These are phyloP conservation scores for Bombyx mori DNA, from an alignment of 1,140 invertebrate genomes.

Conservation along the genomic window ASM3026992v2 NC_085116.1:6487001-6487500, in stretches of 20 bases:
- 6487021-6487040: not conserved
- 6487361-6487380: constrained; percentile 43
- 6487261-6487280: too few species aligned
- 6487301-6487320: constrained; percentile 4
- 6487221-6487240: too few species aligned
- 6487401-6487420: constrained; percentile 55
- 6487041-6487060: constrained; percentile 14
- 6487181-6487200: too few species aligned
- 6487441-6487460: constrained; percentile 64
- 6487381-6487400: constrained; percentile 46
- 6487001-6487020: too few species aligned
- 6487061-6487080: constrained; percentile 5
- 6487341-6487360: constrained; percentile 39
- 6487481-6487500: constrained; percentile 35
- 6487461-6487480: constrained; percentile 48
- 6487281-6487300: constrained; percentile 15
- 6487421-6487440: constrained; percentile 36
- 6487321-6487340: constrained; percentile 37
- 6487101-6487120: too few species aligned
- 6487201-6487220: too few species aligned
- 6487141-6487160: too few species aligned
- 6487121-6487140: too few species aligned
- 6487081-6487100: too few species aligned
- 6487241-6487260: too few species aligned
- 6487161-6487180: too few species aligned